Base-by-base conservation (phyloP, 2,888 invertebrate genomes). In the Theretra japonica region DNA sequence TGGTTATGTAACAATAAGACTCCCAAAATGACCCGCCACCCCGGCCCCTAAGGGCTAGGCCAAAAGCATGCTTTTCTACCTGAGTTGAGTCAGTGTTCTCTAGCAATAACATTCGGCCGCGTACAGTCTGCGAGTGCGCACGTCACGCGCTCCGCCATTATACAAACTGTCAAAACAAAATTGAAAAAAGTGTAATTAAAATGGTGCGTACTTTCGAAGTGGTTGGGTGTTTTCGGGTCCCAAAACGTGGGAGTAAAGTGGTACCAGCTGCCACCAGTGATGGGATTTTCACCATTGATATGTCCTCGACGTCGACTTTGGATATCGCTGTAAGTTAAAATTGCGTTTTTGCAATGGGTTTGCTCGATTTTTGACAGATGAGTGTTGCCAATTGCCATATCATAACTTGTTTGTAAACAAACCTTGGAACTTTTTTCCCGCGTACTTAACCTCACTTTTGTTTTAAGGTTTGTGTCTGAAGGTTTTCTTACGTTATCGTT, bases 171-270 rank as follows among this genome's bases (percentile, higher is more conserved):
- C 53, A 70, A 56, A 48, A 81, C 79, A 80, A 76, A 23, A 77
- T 79, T 82, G 80, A 76, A 69, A 60, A 60, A 28, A 70, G 62
- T 62, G 70, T 30, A 68, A 69, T 41, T 68, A 41, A 69, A 33
- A 84, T 93, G 93, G 92, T 94, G 86, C 88, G 91, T 41, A 88
- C 86, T n/a, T 87, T 87, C 57, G 88, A 87, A 84, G 86, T 93
- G 80, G 85, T 89, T 30, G 80, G 86, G 75, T 93, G 92, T 80
- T 92, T 93, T 59, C 88, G 80, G 77, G 85, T 92, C 86, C 88
- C 91, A 8, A 90, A 84, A 70, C 83, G 93, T 69, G 79, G 82
- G 8, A 74, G 84, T 11, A 94, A 93, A 84, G 93, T 94, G 75
- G 88, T 89, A 0, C 94, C 94, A 2, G 83, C 87, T 0, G 77